Evolutionary conservation across 2,797 vertebrate species (phyloP), one percentile per base, ranked within the genome.

Genomic region (Hirundo rustica): DNA sequence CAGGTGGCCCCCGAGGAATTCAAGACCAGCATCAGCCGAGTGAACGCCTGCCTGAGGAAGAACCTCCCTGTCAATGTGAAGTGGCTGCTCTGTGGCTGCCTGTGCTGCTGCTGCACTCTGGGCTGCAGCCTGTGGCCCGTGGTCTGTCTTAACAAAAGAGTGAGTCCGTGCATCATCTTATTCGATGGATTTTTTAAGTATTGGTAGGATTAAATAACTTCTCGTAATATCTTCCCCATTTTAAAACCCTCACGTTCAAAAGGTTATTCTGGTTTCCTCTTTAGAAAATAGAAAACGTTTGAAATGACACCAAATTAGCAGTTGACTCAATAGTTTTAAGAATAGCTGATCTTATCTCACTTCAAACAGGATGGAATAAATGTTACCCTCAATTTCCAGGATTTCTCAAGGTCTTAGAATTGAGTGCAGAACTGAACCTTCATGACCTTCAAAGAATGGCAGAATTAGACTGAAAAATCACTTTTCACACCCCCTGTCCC

Each of bases 1-100:
- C 94, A 99, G 99, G 99, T 99, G 95, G 99, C 99, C 36, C 99
- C 99, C 25, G 99, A 99, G 96, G 99, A 99, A 98, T 99, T 99
- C 98, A 99, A 99, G 98, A 99, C 98, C 94, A 99, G 99, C 95
- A 98, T 99, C 96, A 98, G 98, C 90, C 98, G 98, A 68, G 98
- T 99, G 95, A 99, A 99, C 32, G 97, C 98, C 22, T 99, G 99
- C 91, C 97, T 99, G 97, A 99, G 98, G 98, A 99, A 99, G 97
- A 99, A 99, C 97, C 97, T 99, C 92, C 99, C 99, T 7, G 98
- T 99, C 97, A 99, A 99, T 96, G 99, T 99, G 89, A 99, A 99
- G 97, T 99, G 99, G 99, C 98, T 99, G 93, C 98, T 99, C 4
- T 99, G 99, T 89, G 99, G 99, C 95, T 99, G 99, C 97, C 98